Evolutionary conservation across 2,888 invertebrate species (phyloP).

Genomic region (Sinhomidia bicolor): DNA sequence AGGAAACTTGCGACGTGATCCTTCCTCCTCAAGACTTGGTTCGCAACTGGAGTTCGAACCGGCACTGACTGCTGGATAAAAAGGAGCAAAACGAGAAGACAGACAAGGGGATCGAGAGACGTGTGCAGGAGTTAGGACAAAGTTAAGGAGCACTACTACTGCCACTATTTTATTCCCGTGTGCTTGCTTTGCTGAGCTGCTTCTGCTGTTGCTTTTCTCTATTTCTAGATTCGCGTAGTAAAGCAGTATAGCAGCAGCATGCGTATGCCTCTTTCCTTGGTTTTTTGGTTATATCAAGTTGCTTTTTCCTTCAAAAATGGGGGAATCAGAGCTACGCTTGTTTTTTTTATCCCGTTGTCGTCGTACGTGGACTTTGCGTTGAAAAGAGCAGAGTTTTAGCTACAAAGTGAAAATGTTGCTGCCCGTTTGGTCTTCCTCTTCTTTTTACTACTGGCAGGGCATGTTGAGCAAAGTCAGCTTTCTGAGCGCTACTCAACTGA

Average conservation of each 20-base stretch:
- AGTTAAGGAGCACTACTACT: background rate
- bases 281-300: background rate
- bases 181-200: background rate
- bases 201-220: background rate
- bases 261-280: background rate
- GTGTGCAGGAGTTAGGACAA: too few relatives aligned
- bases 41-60: conserved; percentile 61
- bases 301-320: conserved; percentile 21
- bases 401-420: background rate
- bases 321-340: conserved; percentile 46
- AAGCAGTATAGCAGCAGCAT: background rate
- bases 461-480: conserved; percentile 13
- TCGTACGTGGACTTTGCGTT: background rate
- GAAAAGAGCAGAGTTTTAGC: background rate
- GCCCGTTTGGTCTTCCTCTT: background rate
- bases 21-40: conserved; percentile 52
- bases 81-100: background rate
- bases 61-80: conserved; percentile 56
- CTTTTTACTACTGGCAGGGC: background rate
- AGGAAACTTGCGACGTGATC: conserved; percentile 45
- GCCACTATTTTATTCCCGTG: background rate
- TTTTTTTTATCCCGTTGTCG: background rate
- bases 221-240: background rate
- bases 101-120: background rate
- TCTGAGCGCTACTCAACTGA: conserved; percentile 21